A percentile compares a stretch with the other conserved stretches of the same genome.
These are phyloP conservation scores for Marmota monax DNA, from an alignment of 2,113 vertebrate genomes.

Conservation along the genomic window DNA sequence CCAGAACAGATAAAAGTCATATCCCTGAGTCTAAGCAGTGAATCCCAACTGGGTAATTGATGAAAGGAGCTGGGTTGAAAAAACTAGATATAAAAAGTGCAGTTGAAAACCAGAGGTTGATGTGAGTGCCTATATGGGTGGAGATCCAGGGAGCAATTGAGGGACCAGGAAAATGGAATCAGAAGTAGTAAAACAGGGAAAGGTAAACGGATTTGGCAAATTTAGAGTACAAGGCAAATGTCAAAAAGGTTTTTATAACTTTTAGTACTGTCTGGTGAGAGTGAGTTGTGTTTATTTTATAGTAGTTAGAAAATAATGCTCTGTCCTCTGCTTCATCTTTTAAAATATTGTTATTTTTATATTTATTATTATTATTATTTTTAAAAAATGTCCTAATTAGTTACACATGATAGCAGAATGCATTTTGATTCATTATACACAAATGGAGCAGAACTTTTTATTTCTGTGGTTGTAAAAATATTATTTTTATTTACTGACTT, in stretches of 20 bases:
- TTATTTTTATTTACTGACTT: background rate
- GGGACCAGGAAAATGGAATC: background rate
- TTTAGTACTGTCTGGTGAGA: background rate
- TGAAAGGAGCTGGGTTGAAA: background rate
- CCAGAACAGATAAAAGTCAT: background rate
- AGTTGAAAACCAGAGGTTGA: background rate
- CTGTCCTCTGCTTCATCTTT: background rate
- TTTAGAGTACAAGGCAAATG: background rate
- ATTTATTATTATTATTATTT: too few species aligned
- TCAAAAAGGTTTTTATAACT: background rate
- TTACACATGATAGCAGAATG: too few species aligned
- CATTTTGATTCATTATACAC: too few species aligned
- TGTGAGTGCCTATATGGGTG: background rate
- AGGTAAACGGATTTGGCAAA: background rate
- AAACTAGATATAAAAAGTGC: background rate
- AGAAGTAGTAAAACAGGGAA: background rate
- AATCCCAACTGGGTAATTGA: background rate
- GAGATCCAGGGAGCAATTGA: background rate
- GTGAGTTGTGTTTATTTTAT: background rate
- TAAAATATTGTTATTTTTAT: background rate
- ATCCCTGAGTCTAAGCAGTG: background rate
- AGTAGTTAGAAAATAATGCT: background rate
- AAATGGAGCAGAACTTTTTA: too few species aligned
- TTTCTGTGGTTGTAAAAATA: too few species aligned
- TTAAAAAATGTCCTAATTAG: too few species aligned